Percentiles rank a stretch among this genome's conserved stretches.
Conservation (phyloP, 2,113 vertebrate genomes). For the Cacatua alba region DNA sequence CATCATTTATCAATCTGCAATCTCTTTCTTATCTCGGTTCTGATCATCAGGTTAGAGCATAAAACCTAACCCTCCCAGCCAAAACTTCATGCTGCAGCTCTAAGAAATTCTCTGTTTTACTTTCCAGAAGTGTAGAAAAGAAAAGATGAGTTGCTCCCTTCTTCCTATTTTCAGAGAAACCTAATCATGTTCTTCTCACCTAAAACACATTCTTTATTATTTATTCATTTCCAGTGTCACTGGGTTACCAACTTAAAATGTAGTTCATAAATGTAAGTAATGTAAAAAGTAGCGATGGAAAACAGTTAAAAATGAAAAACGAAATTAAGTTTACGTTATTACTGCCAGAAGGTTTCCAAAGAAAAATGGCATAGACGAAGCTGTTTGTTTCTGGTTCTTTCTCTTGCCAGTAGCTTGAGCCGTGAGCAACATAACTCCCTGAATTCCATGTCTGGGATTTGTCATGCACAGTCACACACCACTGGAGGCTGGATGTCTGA, state of each 20-base stretch:
- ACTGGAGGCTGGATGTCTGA: not conserved
- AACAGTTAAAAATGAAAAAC: not conserved
- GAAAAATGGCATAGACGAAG: not conserved
- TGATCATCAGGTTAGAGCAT: not conserved
- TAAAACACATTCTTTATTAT: not conserved
- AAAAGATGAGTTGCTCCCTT: not conserved
- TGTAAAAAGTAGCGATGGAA: not conserved
- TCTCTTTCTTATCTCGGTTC: not conserved
- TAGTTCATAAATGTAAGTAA: not conserved
- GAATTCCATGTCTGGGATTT: not conserved
- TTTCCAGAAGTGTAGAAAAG: constrained; percentile 3
- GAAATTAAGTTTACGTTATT: not conserved
- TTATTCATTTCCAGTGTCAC: not conserved
- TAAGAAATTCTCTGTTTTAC: constrained; percentile 32
- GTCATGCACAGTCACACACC: accelerated
- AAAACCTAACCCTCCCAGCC: not conserved
- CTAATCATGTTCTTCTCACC: not conserved
- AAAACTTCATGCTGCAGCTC: not conserved
- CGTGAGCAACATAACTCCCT: accelerated
- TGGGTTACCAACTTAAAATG: not conserved
- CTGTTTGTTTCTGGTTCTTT: not conserved
- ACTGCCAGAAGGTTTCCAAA: not conserved
- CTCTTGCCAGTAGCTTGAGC: not conserved
- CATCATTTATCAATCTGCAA: not conserved
- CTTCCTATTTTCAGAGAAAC: constrained; percentile 43